A percentile compares a stretch with the other conserved stretches of the same genome.
phyloP scores from a whole-genome alignment of 2,797 vertebrate genomes.

The Falco naumanni region DNA sequence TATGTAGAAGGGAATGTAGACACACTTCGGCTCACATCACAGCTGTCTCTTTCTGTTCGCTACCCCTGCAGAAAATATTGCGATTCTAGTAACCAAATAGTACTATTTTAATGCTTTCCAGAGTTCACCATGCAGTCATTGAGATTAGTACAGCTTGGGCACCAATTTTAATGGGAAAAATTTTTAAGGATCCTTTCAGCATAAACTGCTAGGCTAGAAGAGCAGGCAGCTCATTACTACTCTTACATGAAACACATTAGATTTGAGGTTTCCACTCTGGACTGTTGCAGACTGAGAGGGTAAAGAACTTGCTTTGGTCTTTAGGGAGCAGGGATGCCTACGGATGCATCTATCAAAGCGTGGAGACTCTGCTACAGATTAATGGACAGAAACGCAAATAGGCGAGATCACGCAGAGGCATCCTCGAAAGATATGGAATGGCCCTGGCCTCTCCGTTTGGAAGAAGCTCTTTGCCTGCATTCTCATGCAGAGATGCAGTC shows the following conservation, averaged over 20 bases:
- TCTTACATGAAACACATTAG: background rate
- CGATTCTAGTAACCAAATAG: background rate
- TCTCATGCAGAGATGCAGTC: conserved; percentile 40
- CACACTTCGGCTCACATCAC: background rate
- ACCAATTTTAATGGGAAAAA: background rate
- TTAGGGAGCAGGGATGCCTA: background rate
- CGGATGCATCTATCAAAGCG: background rate
- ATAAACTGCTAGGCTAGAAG: background rate
- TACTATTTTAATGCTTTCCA: background rate
- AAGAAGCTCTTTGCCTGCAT: conserved; percentile 42
- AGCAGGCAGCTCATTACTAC: background rate
- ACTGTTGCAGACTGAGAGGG: background rate
- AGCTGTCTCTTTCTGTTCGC: background rate
- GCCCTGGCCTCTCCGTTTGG: background rate
- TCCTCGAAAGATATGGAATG: background rate
- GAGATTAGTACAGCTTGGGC: background rate
- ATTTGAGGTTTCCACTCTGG: background rate
- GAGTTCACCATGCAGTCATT: background rate
- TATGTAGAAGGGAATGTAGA: background rate
- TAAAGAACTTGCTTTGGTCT: background rate
- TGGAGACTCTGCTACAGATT: background rate
- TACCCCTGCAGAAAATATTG: background rate
- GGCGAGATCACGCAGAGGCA: background rate
- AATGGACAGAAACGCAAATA: background rate
- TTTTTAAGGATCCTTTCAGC: background rate